Evolutionary conservation across 2,797 vertebrate species (phyloP).

Genomic region (Psittacula echo): DNA sequence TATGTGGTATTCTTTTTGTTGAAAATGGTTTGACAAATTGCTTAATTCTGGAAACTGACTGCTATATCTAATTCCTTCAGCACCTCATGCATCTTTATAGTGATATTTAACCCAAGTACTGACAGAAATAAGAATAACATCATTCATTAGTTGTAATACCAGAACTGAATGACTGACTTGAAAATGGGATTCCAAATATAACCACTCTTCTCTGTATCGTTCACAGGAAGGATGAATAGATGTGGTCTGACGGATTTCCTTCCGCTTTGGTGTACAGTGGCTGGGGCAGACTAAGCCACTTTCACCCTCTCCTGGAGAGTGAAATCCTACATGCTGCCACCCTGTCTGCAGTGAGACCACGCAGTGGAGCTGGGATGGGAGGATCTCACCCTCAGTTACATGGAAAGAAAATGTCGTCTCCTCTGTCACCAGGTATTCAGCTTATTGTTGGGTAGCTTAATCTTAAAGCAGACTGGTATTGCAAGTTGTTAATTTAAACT

Average conservation of each 20-base stretch:
- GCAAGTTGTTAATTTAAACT: conserved; percentile 51
- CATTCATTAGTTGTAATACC: neutral
- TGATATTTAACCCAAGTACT: neutral
- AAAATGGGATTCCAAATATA: neutral
- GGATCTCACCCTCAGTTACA: neutral
- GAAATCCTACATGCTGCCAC: neutral
- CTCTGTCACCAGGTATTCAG: neutral
- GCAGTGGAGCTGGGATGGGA: neutral
- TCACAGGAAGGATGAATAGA: neutral
- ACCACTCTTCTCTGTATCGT: neutral
- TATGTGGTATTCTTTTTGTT: neutral
- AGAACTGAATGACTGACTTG: neutral
- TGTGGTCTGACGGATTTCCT: rapidly evolving
- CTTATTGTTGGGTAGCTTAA: neutral
- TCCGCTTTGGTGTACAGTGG: neutral
- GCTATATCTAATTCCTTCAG: neutral
- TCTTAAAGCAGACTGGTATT: conserved; percentile 9
- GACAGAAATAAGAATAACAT: conserved; percentile 10
- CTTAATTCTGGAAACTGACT: conserved; percentile 11
- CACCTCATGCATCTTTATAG: neutral
- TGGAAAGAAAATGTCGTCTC: neutral
- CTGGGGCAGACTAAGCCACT: neutral
- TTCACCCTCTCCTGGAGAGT: neutral
- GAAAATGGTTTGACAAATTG: neutral
- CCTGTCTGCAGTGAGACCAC: neutral